phyloP scores from a whole-genome alignment of 23 tunicate genomes.

The Corella eumyota region DNA sequence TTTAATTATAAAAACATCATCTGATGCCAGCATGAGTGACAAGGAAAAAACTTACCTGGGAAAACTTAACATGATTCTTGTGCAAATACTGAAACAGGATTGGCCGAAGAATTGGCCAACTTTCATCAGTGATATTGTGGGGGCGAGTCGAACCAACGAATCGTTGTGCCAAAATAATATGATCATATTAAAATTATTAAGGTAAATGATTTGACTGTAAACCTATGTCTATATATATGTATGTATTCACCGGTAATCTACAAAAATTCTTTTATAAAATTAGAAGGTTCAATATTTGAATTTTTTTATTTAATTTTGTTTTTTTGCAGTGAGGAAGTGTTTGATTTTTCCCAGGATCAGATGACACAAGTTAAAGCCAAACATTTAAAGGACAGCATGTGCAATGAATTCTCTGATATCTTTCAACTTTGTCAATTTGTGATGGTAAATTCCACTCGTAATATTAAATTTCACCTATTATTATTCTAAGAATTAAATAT shows the following conservation, averaged over 20 bases:
- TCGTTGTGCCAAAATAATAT: conserved; percentile 95
- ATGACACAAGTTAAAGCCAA: conserved; percentile 99
- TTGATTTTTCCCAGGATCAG: conserved; percentile 97
- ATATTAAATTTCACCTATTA: not conserved
- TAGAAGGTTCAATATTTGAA: too few species aligned
- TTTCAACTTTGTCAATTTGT: conserved; percentile 96
- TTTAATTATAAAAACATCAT: conserved; percentile 71
- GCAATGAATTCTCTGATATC: conserved; percentile 95
- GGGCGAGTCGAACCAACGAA: conserved; percentile 90
- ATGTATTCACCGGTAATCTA: not conserved
- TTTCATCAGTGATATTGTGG: conserved; percentile 96
- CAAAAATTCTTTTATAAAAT: too few species aligned
- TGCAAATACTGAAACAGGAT: conserved; percentile 97
- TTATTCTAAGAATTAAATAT: conserved; percentile 1
- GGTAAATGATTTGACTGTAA: too few species aligned
- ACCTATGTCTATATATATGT: not conserved
- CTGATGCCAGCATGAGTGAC: conserved; percentile 73
- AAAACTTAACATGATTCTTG: conserved; percentile 95
- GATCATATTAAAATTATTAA: conserved; percentile 85
- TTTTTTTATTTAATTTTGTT: not conserved
- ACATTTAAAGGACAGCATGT: conserved; percentile 97
- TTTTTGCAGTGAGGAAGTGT: conserved; percentile 92
- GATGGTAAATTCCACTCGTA: conserved; percentile 48
- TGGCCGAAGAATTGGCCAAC: conserved; percentile 99
- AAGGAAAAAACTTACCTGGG: conserved; percentile 90